Base-by-base conservation (phyloP, 2,113 vertebrate genomes). In the Hypomesus transpacificus region DNA sequence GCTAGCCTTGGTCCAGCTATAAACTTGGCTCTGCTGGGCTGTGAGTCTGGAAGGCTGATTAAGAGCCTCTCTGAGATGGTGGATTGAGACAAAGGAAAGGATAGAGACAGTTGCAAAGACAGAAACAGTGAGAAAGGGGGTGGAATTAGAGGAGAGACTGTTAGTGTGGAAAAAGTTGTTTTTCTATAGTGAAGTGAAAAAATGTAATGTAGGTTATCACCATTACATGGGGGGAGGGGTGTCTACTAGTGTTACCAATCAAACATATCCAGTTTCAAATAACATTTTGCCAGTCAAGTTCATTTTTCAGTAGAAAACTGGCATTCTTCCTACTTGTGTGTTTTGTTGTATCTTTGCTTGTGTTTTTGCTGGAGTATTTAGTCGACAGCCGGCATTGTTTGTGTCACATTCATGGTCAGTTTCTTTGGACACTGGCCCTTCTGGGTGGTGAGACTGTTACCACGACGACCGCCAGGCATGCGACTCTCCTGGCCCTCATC, bases 121-220 rank as follows among this genome's bases (percentile, higher is more conserved):
- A 54, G 2, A 67, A 21, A 31, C 51, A 56, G 52, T 56, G 51
- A 56, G 22, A 26, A 52, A 57, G 16, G 20, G 28, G 22, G 18
- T 21, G 28, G 51, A 31, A n/a, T 39, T 13, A 1, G 63, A 39
- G 31, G n/a, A 39, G 26, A 6, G 4, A 14, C 31, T 46, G 18
- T 7, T 13, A 46, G 63, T n/a, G 34, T 46, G 75, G 64, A 69
- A 17, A 51, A 18, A 21, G 64, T 67, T 66, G 53, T 58, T 67
- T 58, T 74, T 64, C 53, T 58, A 18, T 18, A 50, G 63, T 66
- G 34, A 71, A 77, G 0, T 4, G 34, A 80, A 71, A 74, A 74
- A 84, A 84, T 64, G 72, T 73, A 74, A 53, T 0, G 54, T 71
- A 84, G 76, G 50, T 84, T 76, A 75, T 71, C 76, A 77, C 6